Percentiles rank a stretch among this genome's conserved stretches.
Conservation (phyloP, 2,797 vertebrate species). For the Graptemys geographica region DNA sequence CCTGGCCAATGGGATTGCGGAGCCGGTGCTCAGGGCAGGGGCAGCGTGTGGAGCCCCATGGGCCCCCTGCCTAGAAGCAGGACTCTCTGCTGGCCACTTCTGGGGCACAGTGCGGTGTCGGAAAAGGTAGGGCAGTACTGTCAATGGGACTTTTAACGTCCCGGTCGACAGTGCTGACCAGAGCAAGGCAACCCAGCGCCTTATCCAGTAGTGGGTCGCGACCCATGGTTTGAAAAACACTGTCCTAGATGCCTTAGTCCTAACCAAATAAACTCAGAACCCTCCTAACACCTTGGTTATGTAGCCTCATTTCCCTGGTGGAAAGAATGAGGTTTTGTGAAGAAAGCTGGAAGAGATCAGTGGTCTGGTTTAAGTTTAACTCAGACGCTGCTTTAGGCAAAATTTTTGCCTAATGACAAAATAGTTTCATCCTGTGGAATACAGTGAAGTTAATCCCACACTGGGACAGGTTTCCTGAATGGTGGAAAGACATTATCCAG, state of each 20-base stretch:
- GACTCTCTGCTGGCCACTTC: no score
- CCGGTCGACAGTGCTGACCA: no score
- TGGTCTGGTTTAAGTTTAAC: neutral
- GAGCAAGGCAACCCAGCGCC: no score
- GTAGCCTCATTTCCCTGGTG: neutral
- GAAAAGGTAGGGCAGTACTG: no score
- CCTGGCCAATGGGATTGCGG: no score
- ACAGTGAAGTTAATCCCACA: neutral
- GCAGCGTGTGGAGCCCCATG: no score
- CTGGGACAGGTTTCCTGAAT: constrained; percentile 2
- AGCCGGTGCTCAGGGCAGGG: no score
- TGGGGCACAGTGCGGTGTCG: no score
- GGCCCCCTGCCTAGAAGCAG: no score
- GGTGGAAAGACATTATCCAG: neutral
- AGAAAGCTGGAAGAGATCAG: neutral
- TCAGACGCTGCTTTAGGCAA: neutral
- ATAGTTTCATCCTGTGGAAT: constrained; percentile 20
- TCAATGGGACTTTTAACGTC: no score
- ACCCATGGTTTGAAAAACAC: no score
- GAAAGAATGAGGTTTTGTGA: constrained; percentile 1
- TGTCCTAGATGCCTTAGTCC: neutral
- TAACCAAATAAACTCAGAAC: constrained; percentile 30
- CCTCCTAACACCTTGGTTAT: neutral
- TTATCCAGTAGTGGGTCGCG: no score
- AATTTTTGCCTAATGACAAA: constrained; percentile 25